Evolutionary conservation across 2,113 vertebrate species (phyloP), one percentile per base, ranked within the genome.

Genomic region (Brachyistius frenatus): DNA sequence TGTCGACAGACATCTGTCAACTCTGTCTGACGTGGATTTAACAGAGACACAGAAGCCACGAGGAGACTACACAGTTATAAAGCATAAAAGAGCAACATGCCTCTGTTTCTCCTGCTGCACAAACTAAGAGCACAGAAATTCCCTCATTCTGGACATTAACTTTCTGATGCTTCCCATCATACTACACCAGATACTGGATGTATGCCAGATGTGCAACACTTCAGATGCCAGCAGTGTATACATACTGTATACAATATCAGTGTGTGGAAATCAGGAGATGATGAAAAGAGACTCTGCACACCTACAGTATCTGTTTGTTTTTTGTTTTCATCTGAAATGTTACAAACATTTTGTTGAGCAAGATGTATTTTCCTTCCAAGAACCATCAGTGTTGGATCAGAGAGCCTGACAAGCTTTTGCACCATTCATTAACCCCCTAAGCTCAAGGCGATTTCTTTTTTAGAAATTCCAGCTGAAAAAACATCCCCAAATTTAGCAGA

Each of bases 401-500:
- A 15, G 6, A 33, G 30, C 35, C 0, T 58, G 0, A 46, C 13
- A 58, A 36, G 44, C 0, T 0, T 57, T 37, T 58, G 47, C 5
- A 32, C 39, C 44, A 32, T 37, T 60, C 37, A 13, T 35, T 69
- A 56, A 11, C 44, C 53, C n/a, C 33, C 4, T 7, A 1, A 58
- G 33, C 35, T 15, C 0, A 1, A 30, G 23, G 50, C n/a, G 5
- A 11, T 46, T 46, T 16, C 23, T 31, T 41, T 9, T 37, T 67
- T 31, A 31, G 41, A 35, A 16, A 39, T 54, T 53, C 50, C 7
- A 41, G 11, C 7, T 54, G 50, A 67, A 41, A 67, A 67, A 67
- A 31, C n/a, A 67, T 15, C 7, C 11, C 30, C 36, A 16, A 55
- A 41, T 54, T 67, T 35, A 54, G 53, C 9, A 41, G n/a, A 39